Evolutionary conservation across 2,113 vertebrate genomes (phyloP).

Genomic region (Jacana jacana): DNA sequence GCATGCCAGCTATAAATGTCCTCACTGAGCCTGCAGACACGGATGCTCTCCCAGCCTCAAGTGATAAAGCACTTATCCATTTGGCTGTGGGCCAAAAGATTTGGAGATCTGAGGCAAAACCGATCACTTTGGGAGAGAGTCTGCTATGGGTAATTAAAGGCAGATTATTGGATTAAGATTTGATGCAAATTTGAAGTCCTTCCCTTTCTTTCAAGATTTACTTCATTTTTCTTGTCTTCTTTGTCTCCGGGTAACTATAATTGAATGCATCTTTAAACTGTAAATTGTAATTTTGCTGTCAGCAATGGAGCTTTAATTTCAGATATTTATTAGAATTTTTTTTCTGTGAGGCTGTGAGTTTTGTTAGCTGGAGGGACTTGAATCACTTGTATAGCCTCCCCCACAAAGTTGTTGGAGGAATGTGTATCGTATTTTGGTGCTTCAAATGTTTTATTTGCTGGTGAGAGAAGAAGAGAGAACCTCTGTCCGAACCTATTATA

Average conservation of each 20-base stretch:
- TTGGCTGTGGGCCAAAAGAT: constrained; percentile 55
- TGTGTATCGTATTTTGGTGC: neutral
- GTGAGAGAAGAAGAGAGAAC: neutral
- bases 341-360: constrained; percentile 30
- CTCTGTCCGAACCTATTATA: neutral
- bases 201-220: constrained; percentile 53
- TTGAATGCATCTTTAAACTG: constrained; percentile 56
- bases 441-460: neutral
- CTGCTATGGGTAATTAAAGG: constrained; percentile 63
- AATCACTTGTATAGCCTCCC: neutral
- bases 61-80: constrained; percentile 66
- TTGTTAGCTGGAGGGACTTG: constrained; percentile 42
- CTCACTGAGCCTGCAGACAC: constrained; percentile 23
- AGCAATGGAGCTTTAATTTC: constrained; percentile 62
- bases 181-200: constrained; percentile 54
- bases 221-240: constrained; percentile 30
- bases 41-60: constrained; percentile 35
- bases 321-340: constrained; percentile 65
- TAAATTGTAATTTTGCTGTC: constrained; percentile 72
- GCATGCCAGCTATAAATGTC: constrained; percentile 9
- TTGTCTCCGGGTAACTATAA: constrained; percentile 62
- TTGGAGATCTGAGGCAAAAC: constrained; percentile 63
- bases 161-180: constrained; percentile 71
- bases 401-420: neutral
- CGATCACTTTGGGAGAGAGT: constrained; percentile 53